Base-by-base conservation (phyloP, 2,888 invertebrate genomes). In the Apotomis turbidana region DNA sequence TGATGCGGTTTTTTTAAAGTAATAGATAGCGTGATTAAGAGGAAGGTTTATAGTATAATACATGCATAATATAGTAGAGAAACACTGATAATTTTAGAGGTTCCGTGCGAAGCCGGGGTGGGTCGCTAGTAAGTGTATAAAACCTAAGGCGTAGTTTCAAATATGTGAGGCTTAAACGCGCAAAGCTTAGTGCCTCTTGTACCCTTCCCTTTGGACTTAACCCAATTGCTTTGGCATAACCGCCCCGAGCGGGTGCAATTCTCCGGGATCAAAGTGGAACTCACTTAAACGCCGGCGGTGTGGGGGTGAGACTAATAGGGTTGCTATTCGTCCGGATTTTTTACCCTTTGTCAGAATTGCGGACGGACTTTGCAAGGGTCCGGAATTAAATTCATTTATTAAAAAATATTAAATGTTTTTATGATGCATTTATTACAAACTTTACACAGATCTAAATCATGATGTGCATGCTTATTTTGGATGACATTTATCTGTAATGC, bases 261-360 rank as follows among this genome's bases (percentile, higher is more conserved):
- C 67, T 67, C 71, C 55, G 46, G 27, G 67, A 68, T 71, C 71
- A 71, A 71, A 71, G 71, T 67, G 67, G 69, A 70, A 70, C 57
- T 60, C 66, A 67, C 71, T 71, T 71, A 41, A 61, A 67, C 71
- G 71, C 61, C 71, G 68, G 13, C 49, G 15, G 44, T 73, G 70
- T 73, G 70, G 73, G 54, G 70, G 44, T 54, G 73, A 55, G 44
- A 70, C 49, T 51, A 27, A 27, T 27, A 27, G 4, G 49, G 3
- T 15, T 13, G 36, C 57, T n/a, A 27, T 13, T 9, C 38, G n/a
- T 68, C 62, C 57, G 61, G 61, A 57, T 71, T 71, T 71, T 57
- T n/a, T 8, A 15, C n/a, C 3, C 3, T 5, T 38, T 6, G 1
- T 9, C 49, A 27, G 2, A 2, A 27, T 27, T 27, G 27, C 27